Base-by-base conservation (phyloP, 2,113 vertebrate species). In the Brachypodius melanocephalos region DNA sequence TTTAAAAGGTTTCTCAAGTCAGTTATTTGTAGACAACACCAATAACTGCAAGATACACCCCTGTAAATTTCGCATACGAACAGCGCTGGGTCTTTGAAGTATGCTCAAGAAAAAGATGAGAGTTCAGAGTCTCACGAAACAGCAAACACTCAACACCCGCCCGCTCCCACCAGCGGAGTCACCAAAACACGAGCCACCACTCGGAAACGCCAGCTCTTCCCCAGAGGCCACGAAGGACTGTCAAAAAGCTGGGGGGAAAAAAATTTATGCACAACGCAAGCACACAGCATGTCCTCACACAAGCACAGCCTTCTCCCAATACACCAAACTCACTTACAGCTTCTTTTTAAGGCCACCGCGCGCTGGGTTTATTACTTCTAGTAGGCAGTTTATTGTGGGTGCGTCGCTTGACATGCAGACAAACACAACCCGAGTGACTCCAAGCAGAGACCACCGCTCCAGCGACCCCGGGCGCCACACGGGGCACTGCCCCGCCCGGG, bases 191-290 rank as follows among this genome's bases (percentile, higher is more conserved):
- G 13, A 87, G 26, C 2, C 28, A 28, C 5, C 19, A 8, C n/a
- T 7, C 12, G 19, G 9, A 32, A 63, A 43, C 13, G 66, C 42
- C 48, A 26, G 12, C 43, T 15, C 31, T 0, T 34, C 32, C 18
- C 34, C 6, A 28, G 42, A 61, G 29, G 9, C 17, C 68, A 38
- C 8, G 8, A 10, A 10, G 1, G 42, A 10, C 71, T 13, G 18
- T 14, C 67, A 69, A 14, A 83, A 46, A 63, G 21, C 9, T 4
- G 2, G 5, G 4, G 2, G 10, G 1, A 8, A 10, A 43, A 34
- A 48, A 21, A 17, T 0, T 1, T 4, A 9, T 0, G 8, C 1
- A 6, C 7, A 59, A 46, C 7, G 26, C 40, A 34, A 55, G 32
- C 32, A 62, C 29, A 6, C 28, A 8, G 59, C 63, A 20, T 2